Percentiles rank a stretch among this genome's conserved stretches.
Conservation (phyloP, 2,113 vertebrate genomes). For the Rhizomys pruinosus region DNA sequence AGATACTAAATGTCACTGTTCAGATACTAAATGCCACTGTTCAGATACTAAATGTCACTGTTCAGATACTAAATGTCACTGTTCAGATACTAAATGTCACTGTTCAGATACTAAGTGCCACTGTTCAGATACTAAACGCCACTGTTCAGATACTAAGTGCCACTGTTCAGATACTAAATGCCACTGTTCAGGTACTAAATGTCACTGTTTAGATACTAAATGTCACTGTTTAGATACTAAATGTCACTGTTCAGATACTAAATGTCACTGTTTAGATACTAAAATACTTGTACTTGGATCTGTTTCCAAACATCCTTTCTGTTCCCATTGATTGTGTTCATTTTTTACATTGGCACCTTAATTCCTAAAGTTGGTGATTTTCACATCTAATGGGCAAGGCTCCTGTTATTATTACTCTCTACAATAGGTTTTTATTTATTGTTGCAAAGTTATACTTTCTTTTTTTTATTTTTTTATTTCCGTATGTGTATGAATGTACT, state of each 20-base stretch:
- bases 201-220: conserved; percentile 48
- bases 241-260: conserved; percentile 45
- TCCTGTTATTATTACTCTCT: conserved; percentile 33
- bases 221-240: conserved; percentile 49
- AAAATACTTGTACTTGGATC: conserved; percentile 36
- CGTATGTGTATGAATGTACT: no score
- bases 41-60: no score
- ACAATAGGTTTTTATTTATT: not conserved
- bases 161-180: conserved; percentile 50
- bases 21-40: conserved; percentile 31
- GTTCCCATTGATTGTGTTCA: conserved; percentile 9
- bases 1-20: conserved; percentile 51
- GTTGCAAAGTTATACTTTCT: conserved; percentile 35
- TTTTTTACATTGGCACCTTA: conserved; percentile 8
- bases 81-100: conserved; percentile 53
- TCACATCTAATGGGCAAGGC: not conserved
- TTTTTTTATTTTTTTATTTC: no score
- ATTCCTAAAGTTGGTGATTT: conserved; percentile 24
- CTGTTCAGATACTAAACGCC: no score
- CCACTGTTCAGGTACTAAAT: conserved; percentile 50
- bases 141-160: conserved; percentile 41
- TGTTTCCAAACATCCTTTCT: not conserved
- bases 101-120: conserved; percentile 25
- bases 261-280: no score
- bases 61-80: conserved; percentile 55